phyloP scores from a whole-genome alignment of 2,888 invertebrate genomes.

The Meteorus colon region DNA sequence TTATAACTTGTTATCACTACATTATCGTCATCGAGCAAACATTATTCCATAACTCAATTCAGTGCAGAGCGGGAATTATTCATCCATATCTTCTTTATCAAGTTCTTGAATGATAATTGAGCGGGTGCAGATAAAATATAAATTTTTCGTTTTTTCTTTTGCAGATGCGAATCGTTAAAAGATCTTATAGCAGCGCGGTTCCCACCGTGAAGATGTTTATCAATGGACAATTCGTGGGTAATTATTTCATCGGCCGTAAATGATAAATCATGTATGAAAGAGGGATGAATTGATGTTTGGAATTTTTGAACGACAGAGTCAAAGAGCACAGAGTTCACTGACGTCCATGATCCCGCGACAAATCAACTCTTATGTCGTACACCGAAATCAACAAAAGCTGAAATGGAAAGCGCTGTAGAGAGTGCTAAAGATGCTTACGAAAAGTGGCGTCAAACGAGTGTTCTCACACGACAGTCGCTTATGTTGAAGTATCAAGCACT shows the following conservation, averaged over 20 bases:
- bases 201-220: conserved; percentile 95
- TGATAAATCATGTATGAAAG: conserved; percentile 20
- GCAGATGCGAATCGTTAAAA: conserved; percentile 52
- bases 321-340: conserved; percentile 94
- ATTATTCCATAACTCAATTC: conserved; percentile 13
- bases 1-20: neutral
- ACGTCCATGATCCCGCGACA: conserved; percentile 95
- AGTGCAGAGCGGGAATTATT: neutral
- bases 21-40: conserved; percentile 1
- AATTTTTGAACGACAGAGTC: conserved; percentile 80
- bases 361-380: conserved; percentile 87
- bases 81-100: neutral
- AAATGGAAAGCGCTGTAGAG: conserved; percentile 92
- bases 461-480: conserved; percentile 93
- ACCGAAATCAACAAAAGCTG: conserved; percentile 90
- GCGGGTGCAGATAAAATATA: too few relatives aligned
- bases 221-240: conserved; percentile 88
- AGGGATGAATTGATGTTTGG: neutral
- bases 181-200: conserved; percentile 77
- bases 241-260: conserved; percentile 44
- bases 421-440: conserved; percentile 85
- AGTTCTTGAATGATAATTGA: neutral
- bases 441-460: conserved; percentile 93
- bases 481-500: conserved; percentile 84
- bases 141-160: conserved; percentile 30